phyloP scores from a whole-genome alignment of 2,797 vertebrate species.

The Sylvia borin region DNA sequence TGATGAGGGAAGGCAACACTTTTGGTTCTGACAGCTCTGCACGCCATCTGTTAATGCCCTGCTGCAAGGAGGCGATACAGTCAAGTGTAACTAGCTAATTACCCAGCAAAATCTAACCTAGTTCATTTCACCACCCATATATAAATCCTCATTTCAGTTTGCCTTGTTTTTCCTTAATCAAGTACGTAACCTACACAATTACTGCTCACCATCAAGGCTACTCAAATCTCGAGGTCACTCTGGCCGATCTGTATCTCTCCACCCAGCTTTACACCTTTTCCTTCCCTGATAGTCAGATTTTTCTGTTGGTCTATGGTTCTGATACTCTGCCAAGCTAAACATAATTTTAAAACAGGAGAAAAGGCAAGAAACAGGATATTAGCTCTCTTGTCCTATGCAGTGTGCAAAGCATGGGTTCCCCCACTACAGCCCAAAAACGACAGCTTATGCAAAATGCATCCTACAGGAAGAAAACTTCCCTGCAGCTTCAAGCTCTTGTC shows the following conservation, averaged over 20 bases:
- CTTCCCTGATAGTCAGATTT: neutral
- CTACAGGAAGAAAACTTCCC: neutral
- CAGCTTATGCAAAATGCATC: neutral
- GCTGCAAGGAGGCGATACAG: neutral
- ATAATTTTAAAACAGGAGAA: neutral
- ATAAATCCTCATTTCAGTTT: neutral
- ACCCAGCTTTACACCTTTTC: neutral
- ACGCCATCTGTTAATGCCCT: slow-evolving; percentile 51
- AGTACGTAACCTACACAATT: neutral
- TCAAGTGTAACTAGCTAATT: slow-evolving; percentile 36
- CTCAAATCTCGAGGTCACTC: neutral
- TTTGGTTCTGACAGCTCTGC: neutral
- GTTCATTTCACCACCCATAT: neutral
- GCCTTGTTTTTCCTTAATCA: neutral
- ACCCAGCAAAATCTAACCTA: slow-evolving; percentile 12
- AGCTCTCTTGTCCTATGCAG: fast-evolving
- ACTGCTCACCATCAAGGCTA: neutral
- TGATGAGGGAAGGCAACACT: neutral
- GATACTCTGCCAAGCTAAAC: neutral
- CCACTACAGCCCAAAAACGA: neutral
- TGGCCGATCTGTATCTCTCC: neutral
- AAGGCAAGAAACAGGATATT: neutral
- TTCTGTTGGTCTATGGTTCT: neutral
- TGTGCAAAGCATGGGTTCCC: neutral
- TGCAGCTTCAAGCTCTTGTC: neutral